A percentile compares a stretch with the other conserved stretches of the same genome.
Evolutionary conservation across 2,113 vertebrate genomes (phyloP).

Genomic region (Uria lomvia): DNA sequence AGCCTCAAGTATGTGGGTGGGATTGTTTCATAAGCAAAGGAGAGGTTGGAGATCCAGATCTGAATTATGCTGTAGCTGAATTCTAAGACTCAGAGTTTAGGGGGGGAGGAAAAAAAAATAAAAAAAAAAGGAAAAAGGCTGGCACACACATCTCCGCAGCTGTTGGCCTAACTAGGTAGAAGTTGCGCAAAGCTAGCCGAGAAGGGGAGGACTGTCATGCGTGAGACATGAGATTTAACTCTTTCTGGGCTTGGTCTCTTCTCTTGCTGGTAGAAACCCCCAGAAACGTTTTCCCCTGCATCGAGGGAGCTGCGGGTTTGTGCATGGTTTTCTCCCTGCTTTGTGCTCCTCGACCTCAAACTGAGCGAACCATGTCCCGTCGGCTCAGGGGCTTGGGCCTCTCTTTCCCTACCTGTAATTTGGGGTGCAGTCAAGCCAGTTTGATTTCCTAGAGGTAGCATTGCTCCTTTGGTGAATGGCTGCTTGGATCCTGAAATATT

Average conservation of each 20-base stretch:
- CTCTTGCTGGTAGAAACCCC: background rate
- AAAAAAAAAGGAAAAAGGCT: background rate
- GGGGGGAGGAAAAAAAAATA: background rate
- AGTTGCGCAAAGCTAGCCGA: background rate
- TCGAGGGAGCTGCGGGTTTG: background rate
- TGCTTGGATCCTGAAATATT: background rate
- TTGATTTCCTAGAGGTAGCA: background rate
- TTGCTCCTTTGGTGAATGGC: too few relatives aligned
- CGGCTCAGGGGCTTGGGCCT: background rate
- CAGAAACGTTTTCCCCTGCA: background rate
- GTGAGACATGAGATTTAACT: background rate
- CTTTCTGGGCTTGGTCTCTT: background rate
- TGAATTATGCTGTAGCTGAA: background rate
- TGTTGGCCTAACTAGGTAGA: background rate
- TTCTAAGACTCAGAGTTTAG: background rate
- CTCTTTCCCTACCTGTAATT: rapidly evolving
- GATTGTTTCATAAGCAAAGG: background rate
- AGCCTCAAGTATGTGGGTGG: background rate
- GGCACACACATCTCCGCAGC: background rate
- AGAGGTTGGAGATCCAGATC: background rate
- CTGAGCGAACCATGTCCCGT: background rate
- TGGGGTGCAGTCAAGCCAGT: background rate
- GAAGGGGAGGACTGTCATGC: background rate
- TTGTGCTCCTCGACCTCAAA: background rate
- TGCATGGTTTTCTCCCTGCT: background rate